Evolutionary conservation across 2,113 vertebrate genomes (phyloP).

Genomic region (Bufo bufo): DNA sequence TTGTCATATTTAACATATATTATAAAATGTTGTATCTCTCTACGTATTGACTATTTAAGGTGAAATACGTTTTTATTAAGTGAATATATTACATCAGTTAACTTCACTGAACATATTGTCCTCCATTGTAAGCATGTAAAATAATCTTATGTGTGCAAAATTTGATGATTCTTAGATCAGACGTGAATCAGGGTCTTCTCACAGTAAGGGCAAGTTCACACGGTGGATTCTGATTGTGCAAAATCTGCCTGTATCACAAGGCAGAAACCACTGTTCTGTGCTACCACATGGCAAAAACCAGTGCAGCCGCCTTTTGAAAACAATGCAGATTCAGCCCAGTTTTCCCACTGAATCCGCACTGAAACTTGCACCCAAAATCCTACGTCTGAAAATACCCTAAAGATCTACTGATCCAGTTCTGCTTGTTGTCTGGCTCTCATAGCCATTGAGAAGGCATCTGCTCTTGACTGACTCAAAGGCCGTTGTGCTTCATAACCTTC

Average conservation of each 20-base stretch:
- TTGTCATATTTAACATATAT: neutral
- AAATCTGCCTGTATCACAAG: too few species aligned
- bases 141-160: neutral
- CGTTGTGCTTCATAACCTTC: neutral
- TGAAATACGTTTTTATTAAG: neutral
- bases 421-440: constrained; percentile 35
- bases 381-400: too few species aligned
- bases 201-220: too few species aligned
- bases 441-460: constrained; percentile 4
- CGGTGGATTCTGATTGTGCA: too few species aligned
- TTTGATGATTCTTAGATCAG: neutral
- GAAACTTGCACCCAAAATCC: too few species aligned
- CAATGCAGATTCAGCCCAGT: too few species aligned
- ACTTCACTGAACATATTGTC: neutral
- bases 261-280: too few species aligned
- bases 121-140: neutral
- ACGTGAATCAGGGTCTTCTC: too few species aligned
- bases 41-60: neutral
- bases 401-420: neutral
- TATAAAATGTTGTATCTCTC: neutral
- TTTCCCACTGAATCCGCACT: too few species aligned
- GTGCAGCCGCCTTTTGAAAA: too few species aligned
- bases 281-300: too few species aligned
- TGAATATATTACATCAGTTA: neutral
- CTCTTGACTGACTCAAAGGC: neutral